Conservation (phyloP, 2,113 vertebrate species). For the Epinephelus fuscoguttatus region DNA sequence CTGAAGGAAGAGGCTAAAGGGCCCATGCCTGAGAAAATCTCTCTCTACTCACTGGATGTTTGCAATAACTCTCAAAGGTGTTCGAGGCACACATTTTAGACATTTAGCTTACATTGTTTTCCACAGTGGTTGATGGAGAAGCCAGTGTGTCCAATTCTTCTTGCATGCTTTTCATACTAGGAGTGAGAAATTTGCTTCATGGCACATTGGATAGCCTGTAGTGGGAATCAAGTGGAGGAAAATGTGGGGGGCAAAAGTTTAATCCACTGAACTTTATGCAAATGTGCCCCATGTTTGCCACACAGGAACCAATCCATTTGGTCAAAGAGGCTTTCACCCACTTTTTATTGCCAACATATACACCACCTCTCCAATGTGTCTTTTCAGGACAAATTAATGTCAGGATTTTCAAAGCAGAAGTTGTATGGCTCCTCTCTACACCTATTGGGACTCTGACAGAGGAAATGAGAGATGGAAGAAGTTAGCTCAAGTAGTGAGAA, state of each 20-base stretch:
- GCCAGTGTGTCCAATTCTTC: slow-evolving; percentile 9
- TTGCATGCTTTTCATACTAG: slow-evolving; percentile 17
- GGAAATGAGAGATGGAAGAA: background rate
- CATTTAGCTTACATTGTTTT: slow-evolving; percentile 7
- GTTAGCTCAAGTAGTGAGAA: background rate
- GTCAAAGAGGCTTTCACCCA: background rate
- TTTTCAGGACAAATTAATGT: background rate
- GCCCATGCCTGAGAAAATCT: slow-evolving; percentile 1
- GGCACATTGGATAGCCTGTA: background rate
- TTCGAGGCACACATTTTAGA: slow-evolving; percentile 9
- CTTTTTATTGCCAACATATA: background rate
- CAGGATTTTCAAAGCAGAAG: background rate
- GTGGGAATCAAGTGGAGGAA: background rate
- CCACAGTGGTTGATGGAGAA: background rate
- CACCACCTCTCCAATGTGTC: background rate
- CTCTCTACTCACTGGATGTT: background rate
- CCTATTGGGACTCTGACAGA: background rate
- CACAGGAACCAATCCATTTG: background rate
- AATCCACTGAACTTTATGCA: slow-evolving; percentile 11
- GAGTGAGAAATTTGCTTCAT: slow-evolving; percentile 13
- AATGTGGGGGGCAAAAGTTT: slow-evolving; percentile 8
- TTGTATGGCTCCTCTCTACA: background rate
- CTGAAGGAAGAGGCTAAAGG: slow-evolving; percentile 55
- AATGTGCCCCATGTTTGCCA: background rate
- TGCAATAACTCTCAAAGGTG: slow-evolving; percentile 14